Conservation (phyloP, 2,113 vertebrate species). For the Diphyllodes magnificus region DNA sequence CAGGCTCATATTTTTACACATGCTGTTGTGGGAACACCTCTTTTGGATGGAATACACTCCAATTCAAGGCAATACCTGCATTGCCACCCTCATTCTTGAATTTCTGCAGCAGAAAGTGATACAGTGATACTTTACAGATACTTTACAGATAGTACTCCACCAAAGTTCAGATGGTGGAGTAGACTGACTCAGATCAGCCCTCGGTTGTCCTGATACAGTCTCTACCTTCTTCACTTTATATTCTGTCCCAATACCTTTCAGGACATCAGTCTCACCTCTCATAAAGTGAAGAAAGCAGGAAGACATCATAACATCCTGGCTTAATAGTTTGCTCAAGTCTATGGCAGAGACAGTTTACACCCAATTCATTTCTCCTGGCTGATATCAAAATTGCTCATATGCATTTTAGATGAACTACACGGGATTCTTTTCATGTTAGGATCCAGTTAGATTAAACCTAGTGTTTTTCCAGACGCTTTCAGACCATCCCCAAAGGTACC, state of each 20-base stretch:
- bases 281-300: not conserved
- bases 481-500: not conserved
- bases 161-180: not conserved
- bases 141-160: not conserved
- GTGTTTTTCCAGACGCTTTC: not conserved
- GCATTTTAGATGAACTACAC: not conserved
- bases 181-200: not conserved
- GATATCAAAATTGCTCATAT: not conserved
- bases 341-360: not conserved
- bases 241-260: not conserved
- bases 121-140: not conserved
- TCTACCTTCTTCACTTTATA: not conserved
- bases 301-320: not conserved
- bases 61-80: not conserved
- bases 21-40: not conserved
- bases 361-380: not conserved
- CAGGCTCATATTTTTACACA: not conserved
- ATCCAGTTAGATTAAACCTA: not conserved
- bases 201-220: not conserved
- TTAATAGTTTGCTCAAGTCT: not conserved
- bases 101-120: not conserved
- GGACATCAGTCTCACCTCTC: not conserved
- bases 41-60: not conserved
- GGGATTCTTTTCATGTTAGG: not conserved
- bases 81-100: not conserved